Conservation (phyloP, 2,888 invertebrate species). For the Meghimatium bilineatum region DNA sequence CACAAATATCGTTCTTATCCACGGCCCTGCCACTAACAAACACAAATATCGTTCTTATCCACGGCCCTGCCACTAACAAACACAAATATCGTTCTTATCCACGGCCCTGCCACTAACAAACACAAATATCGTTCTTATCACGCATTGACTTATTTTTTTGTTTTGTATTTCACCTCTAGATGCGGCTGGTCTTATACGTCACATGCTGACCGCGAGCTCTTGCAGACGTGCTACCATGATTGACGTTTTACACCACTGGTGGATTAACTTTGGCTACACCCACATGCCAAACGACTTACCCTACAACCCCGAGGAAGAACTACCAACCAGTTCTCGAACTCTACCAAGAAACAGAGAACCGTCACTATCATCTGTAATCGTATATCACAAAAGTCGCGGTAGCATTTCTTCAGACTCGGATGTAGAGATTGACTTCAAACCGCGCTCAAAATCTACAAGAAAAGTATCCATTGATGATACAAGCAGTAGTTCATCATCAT, state of each 20-base stretch:
- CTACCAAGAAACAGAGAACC: constrained; percentile 20
- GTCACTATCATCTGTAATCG: neutral
- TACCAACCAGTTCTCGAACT: neutral
- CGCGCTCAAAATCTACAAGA: neutral
- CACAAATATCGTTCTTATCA: neutral
- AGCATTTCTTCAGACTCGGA: constrained; percentile 62
- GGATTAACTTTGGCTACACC: constrained; percentile 85
- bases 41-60: no score
- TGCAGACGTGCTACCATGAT: constrained; percentile 92
- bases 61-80: no score
- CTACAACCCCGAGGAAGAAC: constrained; percentile 57
- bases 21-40: no score
- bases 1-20: no score
- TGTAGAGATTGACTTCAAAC: constrained; percentile 54
- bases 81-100: no score
- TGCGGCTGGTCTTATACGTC: constrained; percentile 94
- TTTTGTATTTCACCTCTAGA: constrained; percentile 80
- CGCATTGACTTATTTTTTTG: neutral
- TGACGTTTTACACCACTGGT: constrained; percentile 96
- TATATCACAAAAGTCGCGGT: constrained; percentile 45
- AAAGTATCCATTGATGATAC: neutral
- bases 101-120: no score
- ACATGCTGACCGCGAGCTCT: constrained; percentile 95
- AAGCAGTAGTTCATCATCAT: neutral
- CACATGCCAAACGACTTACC: constrained; percentile 63